A percentile compares a stretch with the other conserved stretches of the same genome.
Conservation (phyloP, 2,888 invertebrate species). For the Agrotis puta region DNA sequence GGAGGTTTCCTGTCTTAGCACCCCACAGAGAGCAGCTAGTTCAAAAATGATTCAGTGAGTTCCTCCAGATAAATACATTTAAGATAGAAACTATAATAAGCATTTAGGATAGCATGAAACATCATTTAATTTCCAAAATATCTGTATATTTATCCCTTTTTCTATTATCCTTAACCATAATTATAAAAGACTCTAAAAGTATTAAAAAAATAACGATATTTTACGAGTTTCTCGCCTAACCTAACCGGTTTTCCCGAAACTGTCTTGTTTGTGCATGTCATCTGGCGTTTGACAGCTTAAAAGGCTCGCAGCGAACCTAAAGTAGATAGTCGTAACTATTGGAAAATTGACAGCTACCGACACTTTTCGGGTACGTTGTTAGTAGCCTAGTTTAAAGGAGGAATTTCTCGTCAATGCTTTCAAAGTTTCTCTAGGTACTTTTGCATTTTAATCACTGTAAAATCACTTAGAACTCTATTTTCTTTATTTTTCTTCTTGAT, state of each 20-base stretch:
- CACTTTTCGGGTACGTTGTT: conserved; percentile 11
- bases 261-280: conserved; percentile 37
- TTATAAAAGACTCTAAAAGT: neutral
- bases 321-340: conserved; percentile 1
- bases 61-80: no score
- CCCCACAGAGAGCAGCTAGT: no score
- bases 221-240: neutral
- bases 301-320: conserved; percentile 33
- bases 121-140: no score
- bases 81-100: no score
- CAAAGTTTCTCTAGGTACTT: neutral
- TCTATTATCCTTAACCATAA: no score
- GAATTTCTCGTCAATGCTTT: neutral
- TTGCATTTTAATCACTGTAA: neutral
- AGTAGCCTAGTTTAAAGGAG: neutral
- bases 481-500: neutral
- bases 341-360: conserved; percentile 20
- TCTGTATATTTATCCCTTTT: no score
- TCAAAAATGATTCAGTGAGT: no score
- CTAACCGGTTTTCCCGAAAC: conserved; percentile 26
- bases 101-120: no score
- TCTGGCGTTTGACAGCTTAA: conserved; percentile 51
- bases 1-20: no score
- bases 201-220: conserved; percentile 4
- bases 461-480: neutral